These are phyloP conservation scores for Gymnoscopelus braueri DNA, from an alignment of 2,797 vertebrate genomes.

Conservation along the genomic window DNA sequence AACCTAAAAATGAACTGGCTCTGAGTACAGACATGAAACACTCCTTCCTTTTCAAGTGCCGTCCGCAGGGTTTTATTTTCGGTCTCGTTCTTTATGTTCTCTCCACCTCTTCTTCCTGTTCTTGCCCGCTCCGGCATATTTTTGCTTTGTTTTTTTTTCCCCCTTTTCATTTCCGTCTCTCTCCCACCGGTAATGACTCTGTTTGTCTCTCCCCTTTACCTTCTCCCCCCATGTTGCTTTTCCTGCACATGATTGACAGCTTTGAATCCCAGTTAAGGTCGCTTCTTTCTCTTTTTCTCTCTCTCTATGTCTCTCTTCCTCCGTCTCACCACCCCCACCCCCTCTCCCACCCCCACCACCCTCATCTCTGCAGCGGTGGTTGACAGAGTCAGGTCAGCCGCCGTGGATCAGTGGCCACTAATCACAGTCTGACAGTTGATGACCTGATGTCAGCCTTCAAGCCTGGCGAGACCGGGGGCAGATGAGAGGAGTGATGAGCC, in stretches of 20 bases:
- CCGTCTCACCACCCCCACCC: neutral
- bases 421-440: constrained; percentile 38
- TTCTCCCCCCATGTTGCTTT: constrained; percentile 40
- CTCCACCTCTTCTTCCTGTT: constrained; percentile 37
- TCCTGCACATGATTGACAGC: constrained; percentile 59
- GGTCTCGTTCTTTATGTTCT: constrained; percentile 34
- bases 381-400: constrained; percentile 44
- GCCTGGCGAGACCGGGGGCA: constrained; percentile 25
- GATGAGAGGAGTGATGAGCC: constrained; percentile 33
- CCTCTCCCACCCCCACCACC: neutral
- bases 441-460: constrained; percentile 39
- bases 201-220: constrained; percentile 43
- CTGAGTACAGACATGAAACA: constrained; percentile 62
- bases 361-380: constrained; percentile 25
- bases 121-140: too few species aligned
- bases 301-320: neutral
- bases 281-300: constrained; percentile 11
- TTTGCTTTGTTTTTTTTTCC: constrained; percentile 18
- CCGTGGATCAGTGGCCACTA: constrained; percentile 41
- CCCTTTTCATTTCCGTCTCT: constrained; percentile 1
- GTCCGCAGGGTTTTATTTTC: constrained; percentile 49
- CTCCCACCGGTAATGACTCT: constrained; percentile 52
- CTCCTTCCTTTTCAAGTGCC: constrained; percentile 63
- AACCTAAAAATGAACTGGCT: constrained; percentile 68
- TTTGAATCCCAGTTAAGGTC: constrained; percentile 46